These are phyloP conservation scores for Embidobia sp. DNA, from an alignment of 2,888 invertebrate species.

Conservation along the genomic window DNA sequence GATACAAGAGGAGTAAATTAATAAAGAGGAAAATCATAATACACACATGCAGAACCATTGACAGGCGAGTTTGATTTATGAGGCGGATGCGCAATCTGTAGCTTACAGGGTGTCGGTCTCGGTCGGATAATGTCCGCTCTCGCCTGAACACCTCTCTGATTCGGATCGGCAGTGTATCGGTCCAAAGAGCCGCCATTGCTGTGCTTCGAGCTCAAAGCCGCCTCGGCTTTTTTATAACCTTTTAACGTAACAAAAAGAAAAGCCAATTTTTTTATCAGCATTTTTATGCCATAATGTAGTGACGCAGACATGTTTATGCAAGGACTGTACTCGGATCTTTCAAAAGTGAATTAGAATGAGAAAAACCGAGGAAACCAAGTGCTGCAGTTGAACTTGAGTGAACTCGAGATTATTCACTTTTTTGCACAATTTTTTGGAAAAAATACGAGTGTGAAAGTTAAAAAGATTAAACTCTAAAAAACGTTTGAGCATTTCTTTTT, in stretches of 20 bases:
- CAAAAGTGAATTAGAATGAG: too few relatives aligned
- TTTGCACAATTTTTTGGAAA: too few relatives aligned
- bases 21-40: constrained; percentile 69
- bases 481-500: too few relatives aligned
- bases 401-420: too few relatives aligned
- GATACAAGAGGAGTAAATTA: constrained; percentile 81
- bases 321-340: too few relatives aligned
- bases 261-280: constrained; percentile 6
- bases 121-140: constrained; percentile 90
- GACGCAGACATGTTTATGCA: too few relatives aligned
- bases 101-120: constrained; percentile 86
- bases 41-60: constrained; percentile 80
- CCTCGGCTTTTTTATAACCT: constrained; percentile 81
- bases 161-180: constrained; percentile 91
- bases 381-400: too few relatives aligned
- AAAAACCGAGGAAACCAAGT: too few relatives aligned
- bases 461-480: too few relatives aligned
- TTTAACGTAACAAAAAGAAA: constrained; percentile 13
- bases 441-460: too few relatives aligned
- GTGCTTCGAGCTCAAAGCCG: constrained; percentile 77
- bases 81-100: constrained; percentile 77
- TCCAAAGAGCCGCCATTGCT: constrained; percentile 83
- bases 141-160: constrained; percentile 86
- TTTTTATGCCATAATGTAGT: background rate
- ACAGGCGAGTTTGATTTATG: constrained; percentile 79